Percentiles rank a stretch among this genome's conserved stretches.
These are phyloP conservation scores for Periparus ater DNA, from an alignment of 2,797 vertebrate genomes.

Conservation along the genomic window DNA sequence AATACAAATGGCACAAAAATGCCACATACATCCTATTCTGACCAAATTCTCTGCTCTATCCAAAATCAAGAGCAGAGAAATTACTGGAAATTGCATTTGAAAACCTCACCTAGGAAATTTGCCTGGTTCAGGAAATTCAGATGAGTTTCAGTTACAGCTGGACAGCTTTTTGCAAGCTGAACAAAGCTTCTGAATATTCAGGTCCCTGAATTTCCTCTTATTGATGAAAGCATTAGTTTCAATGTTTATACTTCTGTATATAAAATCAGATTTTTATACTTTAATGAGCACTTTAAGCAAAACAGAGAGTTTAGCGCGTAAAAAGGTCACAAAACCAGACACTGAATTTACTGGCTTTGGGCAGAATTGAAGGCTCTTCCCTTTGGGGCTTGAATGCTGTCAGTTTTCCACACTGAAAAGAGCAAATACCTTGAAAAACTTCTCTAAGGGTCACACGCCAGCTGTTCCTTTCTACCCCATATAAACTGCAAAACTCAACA, in stretches of 20 bases:
- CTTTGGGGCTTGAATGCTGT: neutral
- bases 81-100: neutral
- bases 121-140: neutral
- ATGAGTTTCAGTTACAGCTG: neutral
- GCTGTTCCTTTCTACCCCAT: neutral
- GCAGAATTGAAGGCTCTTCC: conserved; percentile 2
- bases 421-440: neutral
- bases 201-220: neutral
- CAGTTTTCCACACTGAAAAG: neutral
- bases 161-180: neutral
- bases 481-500: neutral
- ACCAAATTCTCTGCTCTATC: neutral
- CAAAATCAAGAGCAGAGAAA: neutral
- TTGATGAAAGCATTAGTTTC: neutral
- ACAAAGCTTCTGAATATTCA: neutral
- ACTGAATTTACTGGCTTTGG: neutral
- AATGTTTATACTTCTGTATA: neutral
- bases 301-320: neutral
- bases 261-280: neutral
- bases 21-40: neutral
- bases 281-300: neutral
- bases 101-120: neutral
- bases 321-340: neutral
- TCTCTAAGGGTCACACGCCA: neutral
- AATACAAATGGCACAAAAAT: neutral